Conservation (phyloP, 2,113 vertebrate species). For the Willisornis vidua region DNA sequence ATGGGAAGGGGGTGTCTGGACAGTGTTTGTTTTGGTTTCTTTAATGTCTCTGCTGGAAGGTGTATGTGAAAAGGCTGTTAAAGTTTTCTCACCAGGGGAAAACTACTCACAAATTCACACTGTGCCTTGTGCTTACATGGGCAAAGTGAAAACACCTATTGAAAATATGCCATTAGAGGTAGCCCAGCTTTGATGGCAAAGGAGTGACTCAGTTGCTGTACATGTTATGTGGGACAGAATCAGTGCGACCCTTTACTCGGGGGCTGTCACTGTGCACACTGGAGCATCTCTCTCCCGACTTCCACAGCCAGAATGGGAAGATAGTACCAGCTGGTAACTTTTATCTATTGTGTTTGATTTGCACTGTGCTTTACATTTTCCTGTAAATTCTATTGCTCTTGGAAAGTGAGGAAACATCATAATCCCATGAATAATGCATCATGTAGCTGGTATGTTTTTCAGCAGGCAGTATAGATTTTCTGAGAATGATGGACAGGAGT, state of each 20-base stretch:
- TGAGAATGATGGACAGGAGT: not conserved
- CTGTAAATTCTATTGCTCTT: not conserved
- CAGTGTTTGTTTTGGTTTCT: not conserved
- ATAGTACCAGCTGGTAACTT: not conserved
- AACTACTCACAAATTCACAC: rapidly evolving
- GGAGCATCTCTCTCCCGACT: not conserved
- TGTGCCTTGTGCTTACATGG: not conserved
- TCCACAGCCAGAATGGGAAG: not conserved
- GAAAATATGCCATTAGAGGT: not conserved
- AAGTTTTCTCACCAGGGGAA: not conserved
- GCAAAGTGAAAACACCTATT: not conserved
- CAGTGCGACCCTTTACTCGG: rapidly evolving
- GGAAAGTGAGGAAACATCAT: not conserved
- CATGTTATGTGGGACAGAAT: rapidly evolving
- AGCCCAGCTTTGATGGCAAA: not conserved
- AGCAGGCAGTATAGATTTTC: not conserved
- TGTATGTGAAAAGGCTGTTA: not conserved
- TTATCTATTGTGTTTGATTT: not conserved
- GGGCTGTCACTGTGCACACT: not conserved
- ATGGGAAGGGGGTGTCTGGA: not conserved
- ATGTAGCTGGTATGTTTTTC: not conserved
- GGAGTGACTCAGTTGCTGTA: not conserved
- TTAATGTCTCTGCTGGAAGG: not conserved
- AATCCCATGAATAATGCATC: not conserved
- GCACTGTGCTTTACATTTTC: not conserved